Evolutionary conservation across 2,888 invertebrate species (phyloP), one percentile per base, ranked within the genome.

Genomic region (Ferrisia virgata): DNA sequence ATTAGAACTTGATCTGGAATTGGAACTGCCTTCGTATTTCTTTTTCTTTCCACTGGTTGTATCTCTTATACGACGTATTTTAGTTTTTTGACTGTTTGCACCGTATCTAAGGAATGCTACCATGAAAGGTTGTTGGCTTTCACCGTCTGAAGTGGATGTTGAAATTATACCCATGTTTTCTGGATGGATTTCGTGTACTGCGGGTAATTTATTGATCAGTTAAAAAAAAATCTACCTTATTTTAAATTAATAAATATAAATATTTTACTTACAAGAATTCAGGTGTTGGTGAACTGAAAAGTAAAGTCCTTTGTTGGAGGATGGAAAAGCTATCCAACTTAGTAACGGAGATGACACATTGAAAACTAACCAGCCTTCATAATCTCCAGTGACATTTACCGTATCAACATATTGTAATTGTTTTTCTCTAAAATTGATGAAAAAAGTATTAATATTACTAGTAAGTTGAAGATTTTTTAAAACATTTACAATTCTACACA

Each of bases 111-210:
- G 92, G 89, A 96, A 98, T 0, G 95, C 96, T 11, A 97, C 96
- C 91, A 98, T 92, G 88, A 98, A 98, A 0, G 97, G 96, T 88
- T 96, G 96, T 87, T 93, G 94, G 86, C 95, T 95, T 87, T 94
- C 94, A 87, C 86, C 86, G 86, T 93, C 91, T 0, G 93, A 94
- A 69, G 28, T 13, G 86, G 92, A 92, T 5, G 93, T 91, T 86
- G 94, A 94, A 22, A 95, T 92, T 43, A 97, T 89, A 0, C 97
- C 97, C 84, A 96, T 93, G 87, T 95, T 95, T 88, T 95, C 94
- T 0, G 96, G 93, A 87, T 94, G 92, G 13, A 96, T 90, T 88
- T 96, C 95, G 85, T 94, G 93, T 85, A 93, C 95, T 93, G 86
- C 86, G 88, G 88, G 84, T 82, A 22, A 64, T 15, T 31, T 1